Evolutionary conservation across 2,797 vertebrate species (phyloP).

Genomic region (Syngnathus rostellatus): DNA sequence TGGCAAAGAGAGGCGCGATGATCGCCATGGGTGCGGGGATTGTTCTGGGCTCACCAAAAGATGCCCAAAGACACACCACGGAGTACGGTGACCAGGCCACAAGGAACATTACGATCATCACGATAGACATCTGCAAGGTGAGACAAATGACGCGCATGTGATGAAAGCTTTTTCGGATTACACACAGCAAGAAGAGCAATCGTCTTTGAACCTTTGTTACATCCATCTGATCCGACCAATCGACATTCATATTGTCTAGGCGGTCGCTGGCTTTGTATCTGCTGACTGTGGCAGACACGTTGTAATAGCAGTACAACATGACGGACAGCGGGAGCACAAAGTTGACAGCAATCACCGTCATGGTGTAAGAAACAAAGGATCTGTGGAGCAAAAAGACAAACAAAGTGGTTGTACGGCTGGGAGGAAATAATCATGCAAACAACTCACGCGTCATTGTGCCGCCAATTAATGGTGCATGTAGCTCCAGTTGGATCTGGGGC

Average conservation of each 20-base stretch:
- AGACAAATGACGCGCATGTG: neutral
- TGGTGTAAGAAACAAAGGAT: slow-evolving; percentile 63
- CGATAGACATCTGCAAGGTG: slow-evolving; percentile 85
- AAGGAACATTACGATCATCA: slow-evolving; percentile 96
- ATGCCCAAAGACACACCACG: slow-evolving; percentile 93
- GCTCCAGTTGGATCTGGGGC: slow-evolving; percentile 93
- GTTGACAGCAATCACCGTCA: slow-evolving; percentile 79
- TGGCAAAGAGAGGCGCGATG: slow-evolving; percentile 91
- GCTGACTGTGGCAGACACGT: slow-evolving; percentile 10
- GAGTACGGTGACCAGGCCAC: slow-evolving; percentile 96
- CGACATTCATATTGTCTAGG: slow-evolving; percentile 5
- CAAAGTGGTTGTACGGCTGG: neutral
- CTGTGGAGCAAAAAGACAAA: slow-evolving; percentile 30
- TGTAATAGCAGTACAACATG: slow-evolving; percentile 85
- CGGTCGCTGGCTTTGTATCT: slow-evolving; percentile 4
- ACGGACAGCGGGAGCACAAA: slow-evolving; percentile 82
- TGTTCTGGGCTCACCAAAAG: slow-evolving; percentile 82
- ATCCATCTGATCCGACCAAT: slow-evolving; percentile 18
- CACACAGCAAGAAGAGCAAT: neutral
- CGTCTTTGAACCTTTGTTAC: slow-evolving; percentile 5
- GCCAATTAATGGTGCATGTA: slow-evolving; percentile 95
- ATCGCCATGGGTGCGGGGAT: slow-evolving; percentile 92
- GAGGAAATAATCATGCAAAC: neutral
- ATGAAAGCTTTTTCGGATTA: too few relatives aligned
- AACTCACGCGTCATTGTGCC: slow-evolving; percentile 83